Evolutionary conservation across 2,888 invertebrate species (phyloP), one percentile per base, ranked within the genome.

Genomic region (Campoletis raptor): DNA sequence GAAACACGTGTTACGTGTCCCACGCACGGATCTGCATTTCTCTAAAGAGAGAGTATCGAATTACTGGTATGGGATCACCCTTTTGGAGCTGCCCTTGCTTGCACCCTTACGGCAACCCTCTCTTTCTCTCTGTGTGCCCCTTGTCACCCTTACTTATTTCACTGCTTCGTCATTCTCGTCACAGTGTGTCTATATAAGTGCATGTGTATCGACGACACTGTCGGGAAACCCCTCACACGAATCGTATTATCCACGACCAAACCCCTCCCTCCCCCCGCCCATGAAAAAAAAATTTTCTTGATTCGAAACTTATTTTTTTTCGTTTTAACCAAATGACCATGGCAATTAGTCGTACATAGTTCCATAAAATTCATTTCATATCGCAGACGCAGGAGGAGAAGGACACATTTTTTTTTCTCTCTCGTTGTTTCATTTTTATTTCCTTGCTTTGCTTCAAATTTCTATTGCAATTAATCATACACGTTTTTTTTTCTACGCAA

Each of bases 21-120:
- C 89, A 90, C 78, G 82, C 89, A 78, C 88, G 88, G 89, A 90
- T 91, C 88, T 87, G 87, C 88, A 90, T 88, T 86, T 88, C 81
- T 86, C 85, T 88, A 91, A 87, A 87, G 87, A 86, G 90, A 89
- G 89, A 90, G 88, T 90, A 90, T 92, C 90, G 89, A 88, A 91
- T 91, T 92, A 90, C 91, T 87, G 91, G 90, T 89, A 91, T 86
- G 89, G 90, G 89, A 92, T 91, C 90, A 91, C 90, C 90, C 90
- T 88, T 90, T 89, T 88, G 87, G 85, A 86, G 69, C 73, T 76
- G 67, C 69, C 85, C 88, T 83, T 79, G 54, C 30, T 36, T 69
- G 64, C 79, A 74, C 79, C 37, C 80, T 79, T 70, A 36, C 12
- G 21, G 45, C 2, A 40, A 88, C 86, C 87, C 87, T 87, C 86